A percentile compares a stretch with the other conserved stretches of the same genome.
Conservation (phyloP, 2,888 invertebrate genomes). For the Opisthograptis luteolata region DNA sequence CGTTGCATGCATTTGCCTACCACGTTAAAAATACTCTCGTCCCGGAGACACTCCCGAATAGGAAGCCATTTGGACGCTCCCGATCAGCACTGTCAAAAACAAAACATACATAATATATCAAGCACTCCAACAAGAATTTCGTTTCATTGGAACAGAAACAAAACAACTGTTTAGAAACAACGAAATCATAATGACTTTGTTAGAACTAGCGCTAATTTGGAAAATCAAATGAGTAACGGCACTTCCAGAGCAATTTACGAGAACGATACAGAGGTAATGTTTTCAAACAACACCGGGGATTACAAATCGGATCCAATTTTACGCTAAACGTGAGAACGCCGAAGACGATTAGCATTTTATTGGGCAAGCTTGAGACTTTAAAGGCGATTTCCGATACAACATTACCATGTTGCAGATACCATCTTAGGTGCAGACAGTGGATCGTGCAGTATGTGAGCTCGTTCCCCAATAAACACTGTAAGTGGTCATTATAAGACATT, state of each 20-base stretch:
- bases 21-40: conserved; percentile 68
- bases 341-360: conserved; percentile 34
- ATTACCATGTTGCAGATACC: conserved; percentile 23
- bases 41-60: conserved; percentile 72
- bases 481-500: conserved; percentile 23
- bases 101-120: conserved; percentile 10
- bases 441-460: conserved; percentile 18
- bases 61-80: conserved; percentile 61
- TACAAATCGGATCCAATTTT: conserved; percentile 29
- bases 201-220: background rate
- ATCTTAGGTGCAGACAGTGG: conserved; percentile 15
- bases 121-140: background rate
- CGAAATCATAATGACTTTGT: too few species aligned
- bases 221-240: conserved; percentile 11
- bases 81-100: conserved; percentile 48
- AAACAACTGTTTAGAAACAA: background rate
- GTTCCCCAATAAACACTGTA: conserved; percentile 26
- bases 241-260: conserved; percentile 17
- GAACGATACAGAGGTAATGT: conserved; percentile 17
- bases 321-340: conserved; percentile 27
- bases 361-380: conserved; percentile 21
- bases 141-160: background rate
- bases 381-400: conserved; percentile 28
- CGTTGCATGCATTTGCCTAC: conserved; percentile 66
- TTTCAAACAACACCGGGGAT: conserved; percentile 19